Evolutionary conservation across 1,140 invertebrate species (phyloP), one percentile per base, ranked within the genome.

Genomic region (Diorhabda elongata): DNA sequence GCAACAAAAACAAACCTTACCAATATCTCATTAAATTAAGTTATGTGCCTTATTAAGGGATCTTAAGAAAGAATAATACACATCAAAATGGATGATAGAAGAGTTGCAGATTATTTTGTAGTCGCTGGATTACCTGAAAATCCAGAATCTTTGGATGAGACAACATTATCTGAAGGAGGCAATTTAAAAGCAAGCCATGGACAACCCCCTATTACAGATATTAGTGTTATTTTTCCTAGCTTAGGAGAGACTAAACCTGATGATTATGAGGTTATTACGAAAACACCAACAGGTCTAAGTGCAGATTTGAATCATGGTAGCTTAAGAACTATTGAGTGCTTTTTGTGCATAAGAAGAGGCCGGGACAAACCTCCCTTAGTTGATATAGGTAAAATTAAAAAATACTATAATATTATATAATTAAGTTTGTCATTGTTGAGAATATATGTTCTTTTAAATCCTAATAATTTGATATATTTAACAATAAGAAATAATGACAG

Each of bases 241-340:
- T 83, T 96, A 0, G 95, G 91, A 4, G 97, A 99, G 84, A 85
- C 84, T 41, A 85, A 93, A 67, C 96, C 96, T 1, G 84, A 88
- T 69, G 94, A 88, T 11, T 98, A 88, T 81, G 87, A 87, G 61
- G 83, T 94, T 41, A 85, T 99, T n/a, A 91, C 94, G 70, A 82
- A 86, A 57, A 98, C 97, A 3, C 94, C 96, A 5, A 87, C 89
- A 26, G 94, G 94, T 3, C 83, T 94, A 69, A 87, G 88, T 8
- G 98, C 98, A 0, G 95, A 99, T 83, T 85, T 99, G 45, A 99
- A 99, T 83, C 95, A 98, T 89, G 98, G 97, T 26, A 97, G 95
- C 75, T 85, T 99, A 72, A 87, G 96, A 58, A 93, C 94, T 67
- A 91, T 92, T 41, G 93, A 97, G 82, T 95, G 97, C 81, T 98